Evolutionary conservation across 2,888 invertebrate species (phyloP).

Genomic region (Pachydiplax longipennis): DNA sequence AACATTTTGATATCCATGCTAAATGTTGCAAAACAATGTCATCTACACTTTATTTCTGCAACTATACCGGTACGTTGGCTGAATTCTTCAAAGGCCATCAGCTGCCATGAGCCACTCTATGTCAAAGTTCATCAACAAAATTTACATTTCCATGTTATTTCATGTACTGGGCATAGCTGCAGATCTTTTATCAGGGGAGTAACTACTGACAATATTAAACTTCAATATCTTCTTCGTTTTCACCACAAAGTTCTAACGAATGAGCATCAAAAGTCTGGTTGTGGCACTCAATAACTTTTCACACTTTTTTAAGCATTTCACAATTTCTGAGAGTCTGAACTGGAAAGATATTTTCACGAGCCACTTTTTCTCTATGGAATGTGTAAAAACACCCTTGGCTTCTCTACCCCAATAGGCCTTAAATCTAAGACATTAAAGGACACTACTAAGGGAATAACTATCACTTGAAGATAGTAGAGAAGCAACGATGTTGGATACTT

Average conservation of each 20-base stretch:
- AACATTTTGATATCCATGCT: conserved; percentile 39
- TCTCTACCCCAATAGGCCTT: conserved; percentile 29
- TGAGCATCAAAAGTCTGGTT: conserved; percentile 36
- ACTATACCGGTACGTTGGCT: conserved; percentile 34
- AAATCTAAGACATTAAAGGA: conserved; percentile 38
- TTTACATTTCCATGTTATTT: background rate
- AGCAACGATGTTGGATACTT: conserved; percentile 31
- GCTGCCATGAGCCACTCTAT: background rate
- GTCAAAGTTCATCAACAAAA: conserved; percentile 1
- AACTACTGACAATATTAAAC: conserved; percentile 35
- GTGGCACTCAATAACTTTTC: conserved; percentile 13
- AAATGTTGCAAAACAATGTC: conserved; percentile 37
- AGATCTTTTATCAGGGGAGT: conserved; percentile 31
- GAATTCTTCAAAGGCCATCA: conserved; percentile 7
- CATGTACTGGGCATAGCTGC: conserved; percentile 22
- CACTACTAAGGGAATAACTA: conserved; percentile 26
- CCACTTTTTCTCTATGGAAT: conserved; percentile 17
- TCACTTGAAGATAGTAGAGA: conserved; percentile 41
- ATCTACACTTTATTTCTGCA: conserved; percentile 43
- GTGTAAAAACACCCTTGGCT: conserved; percentile 1
- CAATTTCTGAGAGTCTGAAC: conserved; percentile 34
- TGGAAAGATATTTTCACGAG: conserved; percentile 10
- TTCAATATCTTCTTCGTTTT: conserved; percentile 33
- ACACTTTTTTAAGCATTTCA: conserved; percentile 26
- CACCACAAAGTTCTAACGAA: conserved; percentile 40